Base-by-base conservation (phyloP, 2,888 invertebrate species). In the Troides oblongomaculatus region DNA sequence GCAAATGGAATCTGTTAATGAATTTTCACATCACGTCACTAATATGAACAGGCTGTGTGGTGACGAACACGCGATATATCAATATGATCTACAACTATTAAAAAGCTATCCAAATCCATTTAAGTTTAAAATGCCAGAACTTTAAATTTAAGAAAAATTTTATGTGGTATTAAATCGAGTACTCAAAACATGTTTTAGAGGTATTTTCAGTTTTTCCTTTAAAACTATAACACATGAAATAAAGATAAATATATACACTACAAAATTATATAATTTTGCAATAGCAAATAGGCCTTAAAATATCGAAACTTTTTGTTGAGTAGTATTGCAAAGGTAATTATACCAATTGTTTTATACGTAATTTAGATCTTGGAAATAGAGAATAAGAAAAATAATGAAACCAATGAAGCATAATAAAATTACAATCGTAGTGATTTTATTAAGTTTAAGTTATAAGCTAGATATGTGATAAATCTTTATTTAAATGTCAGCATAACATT, bases 1-100 rank as follows among this genome's bases (percentile, higher is more conserved):
- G 53, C 84, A 84, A 76, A 79, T 82, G 72, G 62, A 71, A 66
- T 79, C 83, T n/a, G 75, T 85, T 60, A 73, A 79, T 74, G 81
- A 83, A 71, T 72, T 85, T 30, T 73, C 81, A 14, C 74, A 76
- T 25, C 79, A 82, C 75, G 74, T 84, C 8, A 77, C 80, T 1
- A 77, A 75, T 64, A 63, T 85, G 50, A 64, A 74, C 56, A 74
- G 75, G 56, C 66, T 83, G 8, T 70, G 72, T 64, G 73, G 77
- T 68, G 73, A 77, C 70, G 75, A 78, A 73, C 76, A 79, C 71
- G 78, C 77, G 18, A 23, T 82, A 14, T 81, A 80, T 73, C 74
- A 78, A 25, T 85, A 81, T 74, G 84, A 85, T 68, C 70, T 78
- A 66, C 71, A 79, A 67, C 75, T 85, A 53, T 64, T 72, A 30